Evolutionary conservation across 2,113 vertebrate species (phyloP), one percentile per base, ranked within the genome.

Genomic region (Tupaia chinensis): DNA sequence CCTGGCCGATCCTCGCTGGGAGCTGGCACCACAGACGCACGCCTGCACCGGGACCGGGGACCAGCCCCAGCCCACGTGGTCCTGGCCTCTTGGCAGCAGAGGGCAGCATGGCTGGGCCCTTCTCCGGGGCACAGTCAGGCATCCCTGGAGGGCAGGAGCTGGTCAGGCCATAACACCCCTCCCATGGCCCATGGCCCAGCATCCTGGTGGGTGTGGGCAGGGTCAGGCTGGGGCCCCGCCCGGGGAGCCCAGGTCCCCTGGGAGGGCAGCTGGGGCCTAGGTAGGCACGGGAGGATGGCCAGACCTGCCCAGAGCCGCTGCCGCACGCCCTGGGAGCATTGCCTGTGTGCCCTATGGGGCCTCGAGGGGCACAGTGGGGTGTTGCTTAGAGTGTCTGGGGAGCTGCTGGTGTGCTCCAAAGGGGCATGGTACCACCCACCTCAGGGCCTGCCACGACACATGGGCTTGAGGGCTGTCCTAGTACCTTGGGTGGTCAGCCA

Each of bases 321-420:
- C 13, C 19, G 14, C 0, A 5, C 5, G 1, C 14, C 20, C 14
- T 34, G 5, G 44, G 13, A 63, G 23, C 4, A 68, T 17, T 0
- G 19, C 3, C 34, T 8, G 23, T 27, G 1, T 56, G 58, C 19
- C 44, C 44, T 44, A 44, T 5, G 44, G 44, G 44, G 44, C 44
- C 44, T 44, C 44, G 44, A 3, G 44, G 44, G 44, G 44, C 44
- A 5, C 44, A 5, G 15, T 4, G 1, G 23, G 74, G 1, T 34
- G 23, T 66, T 70, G 25, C 29, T 63, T 44, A 65, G 29, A 23
- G 66, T 29, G 44, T 27, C 27, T 9, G 23, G 70, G 10, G 27
- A 27, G 66, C 78, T 15, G 29, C 63, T 68, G 23, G 27, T 4
- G 17, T 9, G 20, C 20, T 27, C 74, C 5, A 63, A n/a, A 58